Base-by-base conservation (phyloP, 1,140 invertebrate genomes). In the Drosophila takahashii region DNA sequence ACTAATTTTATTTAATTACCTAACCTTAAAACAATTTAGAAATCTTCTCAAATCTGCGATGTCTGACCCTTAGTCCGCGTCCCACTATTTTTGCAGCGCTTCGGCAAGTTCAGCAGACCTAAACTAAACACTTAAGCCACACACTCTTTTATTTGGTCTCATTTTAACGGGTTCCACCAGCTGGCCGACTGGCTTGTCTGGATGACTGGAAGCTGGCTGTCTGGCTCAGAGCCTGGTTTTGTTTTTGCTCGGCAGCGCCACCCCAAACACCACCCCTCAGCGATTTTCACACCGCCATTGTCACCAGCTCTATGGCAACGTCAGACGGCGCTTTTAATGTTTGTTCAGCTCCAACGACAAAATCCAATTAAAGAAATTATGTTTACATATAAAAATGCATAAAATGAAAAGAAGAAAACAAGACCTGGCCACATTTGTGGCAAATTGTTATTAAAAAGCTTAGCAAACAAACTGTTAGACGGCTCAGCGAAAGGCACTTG, bases 331-430 rank as follows among this genome's bases (percentile, higher is more conserved):
- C 78, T 71, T 81, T 86, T 71, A 75, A 81, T 86, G 83, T 77
- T 77, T 64, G 53, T 50, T 60, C 69, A 41, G 57, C 59, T 58
- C 51, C 54, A 47, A 81, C 81, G 81, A 86, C 81, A 81, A 86
- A 86, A 86, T 86, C 81, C 81, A 86, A 86, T 86, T 86, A 86
- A 86, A 86, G 77, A 86, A 86, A 86, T 86, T 86, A 86, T 86
- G 84, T 86, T 86, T 86, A 77, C 81, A 78, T 80, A 81, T 78
- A 77, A 52, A 76, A 75, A 66, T 75, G 54, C 51, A 75, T 75
- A 60, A 48, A 56, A 45, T n/a, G 45, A 42, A 69, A 37, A 41
- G 29, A 41, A 53, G 50, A n/a, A 32, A 51, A 41, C 1, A 53
- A 76, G 67, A 69, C 53, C 69, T 67, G 77, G 69, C 56, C 80